A percentile compares a stretch with the other conserved stretches of the same genome.
Conservation (phyloP, 2,113 vertebrate genomes). For the Sceloporus undulatus region DNA sequence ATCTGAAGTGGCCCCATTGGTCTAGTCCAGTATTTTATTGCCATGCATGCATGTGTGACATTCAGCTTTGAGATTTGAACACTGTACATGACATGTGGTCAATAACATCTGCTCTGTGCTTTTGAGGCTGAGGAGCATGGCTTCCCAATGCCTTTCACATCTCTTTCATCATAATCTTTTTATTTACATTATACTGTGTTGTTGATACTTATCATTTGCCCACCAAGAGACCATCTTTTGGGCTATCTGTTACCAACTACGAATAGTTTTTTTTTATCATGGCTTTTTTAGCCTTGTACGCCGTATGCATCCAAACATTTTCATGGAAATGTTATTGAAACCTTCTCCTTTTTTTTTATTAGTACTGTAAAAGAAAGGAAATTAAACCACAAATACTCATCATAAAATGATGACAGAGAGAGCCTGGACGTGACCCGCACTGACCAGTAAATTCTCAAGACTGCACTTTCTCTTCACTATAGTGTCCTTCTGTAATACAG, state of each 20-base stretch:
- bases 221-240: constrained; percentile 44
- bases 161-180: neutral
- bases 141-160: no score
- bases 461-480: neutral
- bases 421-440: constrained; percentile 2
- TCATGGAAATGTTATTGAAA: constrained; percentile 42
- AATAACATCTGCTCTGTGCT: neutral
- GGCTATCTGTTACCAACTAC: constrained; percentile 16
- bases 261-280: neutral
- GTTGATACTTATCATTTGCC: constrained; percentile 46
- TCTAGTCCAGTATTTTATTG: neutral
- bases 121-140: neutral
- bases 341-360: constrained; percentile 48
- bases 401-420: constrained; percentile 54
- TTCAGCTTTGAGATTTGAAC: neutral
- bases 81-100: neutral
- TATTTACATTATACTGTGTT: neutral
- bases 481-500: neutral
- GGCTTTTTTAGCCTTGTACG: neutral
- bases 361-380: constrained; percentile 38
- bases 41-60: neutral
- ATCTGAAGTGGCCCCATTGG: neutral
- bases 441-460: constrained; percentile 30
- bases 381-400: constrained; percentile 63
- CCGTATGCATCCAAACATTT: neutral